phyloP scores from a whole-genome alignment of 2,888 invertebrate species.

The Gasteruption jaculator region DNA sequence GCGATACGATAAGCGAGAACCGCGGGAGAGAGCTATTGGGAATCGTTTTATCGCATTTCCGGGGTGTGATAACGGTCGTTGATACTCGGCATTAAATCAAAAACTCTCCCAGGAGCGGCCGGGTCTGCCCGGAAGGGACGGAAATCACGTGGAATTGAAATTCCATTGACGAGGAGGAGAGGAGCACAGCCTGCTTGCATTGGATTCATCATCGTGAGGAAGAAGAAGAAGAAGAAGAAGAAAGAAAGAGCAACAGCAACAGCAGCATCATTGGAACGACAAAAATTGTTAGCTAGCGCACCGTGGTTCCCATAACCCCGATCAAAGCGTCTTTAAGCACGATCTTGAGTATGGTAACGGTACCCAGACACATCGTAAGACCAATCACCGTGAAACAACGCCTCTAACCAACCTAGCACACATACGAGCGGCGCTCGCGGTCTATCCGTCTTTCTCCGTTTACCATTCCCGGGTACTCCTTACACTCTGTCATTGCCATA shows the following conservation, averaged over 20 bases:
- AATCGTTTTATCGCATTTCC: conserved; percentile 16
- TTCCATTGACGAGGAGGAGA: not conserved
- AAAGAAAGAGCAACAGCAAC: conserved; percentile 7
- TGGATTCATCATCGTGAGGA: not conserved
- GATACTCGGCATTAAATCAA: conserved; percentile 20
- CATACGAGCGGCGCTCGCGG: too few species aligned
- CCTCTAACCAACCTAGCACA: too few species aligned
- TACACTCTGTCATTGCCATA: conserved; percentile 1
- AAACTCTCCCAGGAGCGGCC: conserved; percentile 11
- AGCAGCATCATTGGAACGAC: conserved; percentile 17
- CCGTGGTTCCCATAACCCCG: too few species aligned
- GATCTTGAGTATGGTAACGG: conserved; percentile 37
- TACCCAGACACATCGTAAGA: conserved; percentile 41
- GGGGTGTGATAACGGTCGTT: conserved; percentile 20
- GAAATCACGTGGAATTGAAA: too few species aligned
- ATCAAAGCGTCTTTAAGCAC: conserved; percentile 39
- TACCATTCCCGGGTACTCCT: conserved; percentile 9
- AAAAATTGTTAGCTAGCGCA: too few species aligned
- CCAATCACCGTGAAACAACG: conserved; percentile 34
- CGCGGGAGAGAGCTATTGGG: conserved; percentile 1
- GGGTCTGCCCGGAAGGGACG: not conserved
- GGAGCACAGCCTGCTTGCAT: conserved; percentile 1
- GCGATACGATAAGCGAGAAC: too few species aligned
- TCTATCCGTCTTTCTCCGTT: too few species aligned
- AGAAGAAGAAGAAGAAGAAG: not conserved